Evolutionary conservation across 2,113 vertebrate genomes (phyloP), one percentile per base, ranked within the genome.

Genomic region (Ploceus nigricollis): DNA sequence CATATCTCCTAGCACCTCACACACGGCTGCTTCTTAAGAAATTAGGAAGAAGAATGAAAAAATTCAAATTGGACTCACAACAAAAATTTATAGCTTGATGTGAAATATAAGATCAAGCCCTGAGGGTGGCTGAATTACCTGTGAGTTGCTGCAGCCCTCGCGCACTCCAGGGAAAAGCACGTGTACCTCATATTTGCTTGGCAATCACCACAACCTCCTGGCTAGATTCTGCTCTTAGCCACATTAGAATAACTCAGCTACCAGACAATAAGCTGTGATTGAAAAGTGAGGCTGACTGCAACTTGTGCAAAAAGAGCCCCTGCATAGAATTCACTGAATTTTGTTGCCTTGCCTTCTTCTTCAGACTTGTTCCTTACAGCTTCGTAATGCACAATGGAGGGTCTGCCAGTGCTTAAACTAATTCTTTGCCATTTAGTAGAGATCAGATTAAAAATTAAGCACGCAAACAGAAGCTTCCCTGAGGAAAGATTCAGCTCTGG

Each of bases 391-490:
- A 51, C 3, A 2, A 9, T 8, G 5, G 31, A 90, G 50, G 35
- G n/a, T 63, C 71, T 82, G 65, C 15, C 6, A 4, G 28, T 63
- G 61, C 77, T 89, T 60, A 82, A 95, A 83, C 23, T 72, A 10
- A 40, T 48, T 83, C 76, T 93, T 88, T 69, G 83, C 60, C n/a
- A 39, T 73, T 94, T 94, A 77, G 42, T n/a, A 91, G 57, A 86
- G 53, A 91, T 44, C 69, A 82, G 64, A 80, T 61, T 93, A 87
- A 96, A 96, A 96, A 91, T 76, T 89, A 89, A 72, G 66, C 71
- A 90, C 9, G 51, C 45, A 88, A 84, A 90, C 56, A 37, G 45
- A 95, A 28, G 44, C 40, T 69, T 96, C 64, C 82, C 48, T 54
- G 21, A 95, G 85, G 56, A 95, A 90, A 90, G 33, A 50, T 73